Evolutionary conservation across 2,888 invertebrate species (phyloP).

Genomic region (Callyntrura sp.): DNA sequence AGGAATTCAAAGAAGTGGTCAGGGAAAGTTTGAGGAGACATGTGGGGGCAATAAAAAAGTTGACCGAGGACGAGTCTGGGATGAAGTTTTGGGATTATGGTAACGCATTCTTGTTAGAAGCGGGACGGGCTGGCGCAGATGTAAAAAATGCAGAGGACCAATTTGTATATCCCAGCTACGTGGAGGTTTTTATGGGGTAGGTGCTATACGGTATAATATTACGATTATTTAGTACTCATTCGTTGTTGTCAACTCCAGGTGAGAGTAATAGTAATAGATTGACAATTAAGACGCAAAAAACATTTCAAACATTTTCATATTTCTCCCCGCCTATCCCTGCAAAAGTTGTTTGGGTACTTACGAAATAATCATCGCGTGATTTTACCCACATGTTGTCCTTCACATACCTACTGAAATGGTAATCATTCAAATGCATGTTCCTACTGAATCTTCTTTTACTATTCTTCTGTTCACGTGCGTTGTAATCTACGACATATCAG

Average conservation of each 20-base stretch:
- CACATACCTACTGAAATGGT: too few relatives aligned
- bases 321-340: too few relatives aligned
- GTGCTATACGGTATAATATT: neutral
- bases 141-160: slow-evolving; percentile 84
- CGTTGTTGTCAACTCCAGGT: neutral
- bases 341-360: too few relatives aligned
- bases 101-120: slow-evolving; percentile 88
- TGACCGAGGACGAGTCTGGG: slow-evolving; percentile 85
- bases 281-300: neutral
- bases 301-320: neutral
- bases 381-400: too few relatives aligned
- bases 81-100: slow-evolving; percentile 89
- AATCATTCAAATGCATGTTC: too few relatives aligned
- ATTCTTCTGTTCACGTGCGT: too few relatives aligned
- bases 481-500: too few relatives aligned
- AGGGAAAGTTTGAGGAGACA: slow-evolving; percentile 87
- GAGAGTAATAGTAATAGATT: too few relatives aligned
- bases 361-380: too few relatives aligned
- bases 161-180: slow-evolving; percentile 88
- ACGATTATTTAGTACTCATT: neutral
- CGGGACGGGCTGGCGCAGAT: slow-evolving; percentile 87
- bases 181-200: slow-evolving; percentile 89
- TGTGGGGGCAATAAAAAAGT: slow-evolving; percentile 87
- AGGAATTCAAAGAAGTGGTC: slow-evolving; percentile 86
- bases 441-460: too few relatives aligned